phyloP scores from a whole-genome alignment of 2,888 invertebrate species.

The Acanthacorydalis orientalis region DNA sequence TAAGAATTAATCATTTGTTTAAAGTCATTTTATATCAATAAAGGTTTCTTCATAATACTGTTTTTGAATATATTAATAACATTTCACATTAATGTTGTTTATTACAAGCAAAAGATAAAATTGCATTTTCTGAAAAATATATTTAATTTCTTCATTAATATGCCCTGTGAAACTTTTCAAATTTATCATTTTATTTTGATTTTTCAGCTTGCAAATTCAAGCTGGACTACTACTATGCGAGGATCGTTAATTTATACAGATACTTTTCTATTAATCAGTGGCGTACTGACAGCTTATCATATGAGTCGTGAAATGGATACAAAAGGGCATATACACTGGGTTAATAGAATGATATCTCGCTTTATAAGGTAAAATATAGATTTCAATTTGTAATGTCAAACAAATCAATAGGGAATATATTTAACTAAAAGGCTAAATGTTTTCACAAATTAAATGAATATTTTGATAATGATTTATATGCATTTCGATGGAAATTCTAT shows the following conservation, averaged over 20 bases:
- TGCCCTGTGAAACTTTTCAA: no score
- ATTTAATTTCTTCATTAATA: no score
- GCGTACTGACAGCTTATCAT: slow-evolving; percentile 43
- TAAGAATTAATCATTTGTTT: no score
- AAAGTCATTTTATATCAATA: no score
- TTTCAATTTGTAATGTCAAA: not conserved
- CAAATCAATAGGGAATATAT: not conserved
- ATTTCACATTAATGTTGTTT: no score
- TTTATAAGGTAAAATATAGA: slow-evolving; percentile 34
- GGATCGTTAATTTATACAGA: slow-evolving; percentile 50
- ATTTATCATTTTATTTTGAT: slow-evolving; percentile 13
- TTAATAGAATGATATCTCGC: slow-evolving; percentile 38
- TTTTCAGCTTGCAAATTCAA: slow-evolving; percentile 35
- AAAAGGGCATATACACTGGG: slow-evolving; percentile 35
- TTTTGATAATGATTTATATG: no score
- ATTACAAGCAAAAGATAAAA: no score
- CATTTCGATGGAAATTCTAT: no score
- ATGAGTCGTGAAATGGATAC: slow-evolving; percentile 34
- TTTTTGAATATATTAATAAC: no score
- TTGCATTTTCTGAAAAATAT: no score
- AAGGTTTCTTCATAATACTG: no score
- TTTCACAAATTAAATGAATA: not conserved
- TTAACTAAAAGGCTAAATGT: no score
- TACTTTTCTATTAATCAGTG: slow-evolving; percentile 47
- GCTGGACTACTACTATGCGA: slow-evolving; percentile 40